Evolutionary conservation across 1,140 invertebrate species (phyloP).

Genomic region (Zaprionus kolodkinae): DNA sequence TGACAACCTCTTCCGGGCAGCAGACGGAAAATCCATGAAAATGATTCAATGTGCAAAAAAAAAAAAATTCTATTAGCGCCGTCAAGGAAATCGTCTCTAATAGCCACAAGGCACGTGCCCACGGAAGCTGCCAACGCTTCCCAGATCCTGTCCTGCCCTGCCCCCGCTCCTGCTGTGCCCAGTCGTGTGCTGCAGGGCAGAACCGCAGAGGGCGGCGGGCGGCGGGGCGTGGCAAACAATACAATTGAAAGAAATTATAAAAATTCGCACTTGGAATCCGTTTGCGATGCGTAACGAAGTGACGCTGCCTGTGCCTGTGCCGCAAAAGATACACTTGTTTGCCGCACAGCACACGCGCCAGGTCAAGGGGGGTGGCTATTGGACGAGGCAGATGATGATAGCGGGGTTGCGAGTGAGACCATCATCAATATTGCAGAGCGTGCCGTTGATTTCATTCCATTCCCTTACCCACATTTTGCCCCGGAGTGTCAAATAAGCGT

Average conservation of each 20-base stretch:
- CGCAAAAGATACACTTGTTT: constrained; percentile 71
- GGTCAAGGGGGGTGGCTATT: constrained; percentile 12
- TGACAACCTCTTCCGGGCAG: constrained; percentile 56
- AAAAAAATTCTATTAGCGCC: constrained; percentile 71
- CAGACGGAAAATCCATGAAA: constrained; percentile 43
- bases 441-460: constrained; percentile 15
- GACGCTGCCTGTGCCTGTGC: constrained; percentile 50
- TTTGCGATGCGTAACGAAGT: constrained; percentile 52
- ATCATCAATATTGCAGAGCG: constrained; percentile 77
- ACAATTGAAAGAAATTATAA: constrained; percentile 83
- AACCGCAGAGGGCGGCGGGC: constrained; percentile 10
- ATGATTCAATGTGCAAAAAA: constrained; percentile 36
- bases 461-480: too few species aligned
- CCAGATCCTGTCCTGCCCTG: too few species aligned
- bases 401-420: constrained; percentile 43
- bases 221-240: constrained; percentile 54
- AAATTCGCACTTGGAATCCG: constrained; percentile 73
- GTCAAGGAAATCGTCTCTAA: constrained; percentile 75
- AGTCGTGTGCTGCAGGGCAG: constrained; percentile 74
- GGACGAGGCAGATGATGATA: background rate
- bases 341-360: constrained; percentile 47
- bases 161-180: constrained; percentile 31
- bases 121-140: too few species aligned
- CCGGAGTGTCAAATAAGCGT: constrained; percentile 75
- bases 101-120: constrained; percentile 69